Conservation (phyloP, 2,888 invertebrate species). For the Oscheius onirici region DNA sequence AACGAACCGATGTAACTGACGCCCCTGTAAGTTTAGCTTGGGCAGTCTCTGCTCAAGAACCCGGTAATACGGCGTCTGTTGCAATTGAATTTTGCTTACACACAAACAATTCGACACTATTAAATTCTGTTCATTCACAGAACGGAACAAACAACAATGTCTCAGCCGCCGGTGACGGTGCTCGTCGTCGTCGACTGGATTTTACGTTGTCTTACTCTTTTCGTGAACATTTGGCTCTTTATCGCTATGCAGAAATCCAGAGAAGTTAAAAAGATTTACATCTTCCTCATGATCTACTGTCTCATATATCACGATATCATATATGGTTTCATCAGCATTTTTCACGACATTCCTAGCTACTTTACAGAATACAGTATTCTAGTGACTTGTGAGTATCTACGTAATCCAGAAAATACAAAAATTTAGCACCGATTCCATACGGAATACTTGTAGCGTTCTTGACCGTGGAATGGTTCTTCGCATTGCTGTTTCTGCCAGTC, state of each 20-base stretch:
- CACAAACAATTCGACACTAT: no score
- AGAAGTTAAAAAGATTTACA: conserved; percentile 5
- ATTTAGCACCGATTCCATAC: conserved; percentile 5
- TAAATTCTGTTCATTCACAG: no score
- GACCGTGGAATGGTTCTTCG: conserved; percentile 10
- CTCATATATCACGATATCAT: background rate
- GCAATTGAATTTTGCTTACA: no score
- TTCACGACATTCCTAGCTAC: conserved; percentile 18
- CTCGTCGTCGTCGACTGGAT: background rate
- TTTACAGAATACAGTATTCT: background rate
- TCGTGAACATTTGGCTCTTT: background rate
- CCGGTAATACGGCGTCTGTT: no score
- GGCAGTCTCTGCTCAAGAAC: no score
- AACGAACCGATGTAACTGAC: no score
- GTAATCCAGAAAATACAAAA: background rate
- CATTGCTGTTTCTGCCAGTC: conserved; percentile 6
- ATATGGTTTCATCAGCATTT: background rate
- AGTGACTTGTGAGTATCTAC: background rate
- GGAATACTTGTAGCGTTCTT: background rate
- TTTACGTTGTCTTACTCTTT: background rate
- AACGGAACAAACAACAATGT: no score
- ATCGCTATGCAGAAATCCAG: background rate
- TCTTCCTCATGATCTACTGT: conserved; percentile 3
- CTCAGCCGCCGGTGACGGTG: no score
- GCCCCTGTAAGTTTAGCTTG: no score